Conservation (phyloP, 2,113 vertebrate genomes). For the Paralichthys olivaceus region DNA sequence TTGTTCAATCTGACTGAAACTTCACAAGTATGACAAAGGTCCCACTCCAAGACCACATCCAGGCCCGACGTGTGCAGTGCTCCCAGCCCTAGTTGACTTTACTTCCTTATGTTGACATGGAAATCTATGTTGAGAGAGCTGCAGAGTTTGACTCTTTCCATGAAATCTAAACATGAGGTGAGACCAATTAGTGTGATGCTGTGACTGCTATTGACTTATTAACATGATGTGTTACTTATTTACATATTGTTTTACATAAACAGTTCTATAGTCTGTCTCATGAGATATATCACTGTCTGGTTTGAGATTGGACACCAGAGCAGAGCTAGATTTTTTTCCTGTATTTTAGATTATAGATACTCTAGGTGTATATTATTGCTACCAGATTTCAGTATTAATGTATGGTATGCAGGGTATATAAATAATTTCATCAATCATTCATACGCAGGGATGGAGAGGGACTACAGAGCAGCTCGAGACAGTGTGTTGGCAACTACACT, state of each 20-base stretch:
- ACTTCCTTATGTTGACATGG: neutral
- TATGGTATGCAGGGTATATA: neutral
- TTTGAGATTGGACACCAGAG: neutral
- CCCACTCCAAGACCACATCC: no score
- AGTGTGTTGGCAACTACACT: neutral
- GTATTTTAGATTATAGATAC: neutral
- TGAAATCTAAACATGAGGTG: neutral
- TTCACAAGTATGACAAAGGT: no score
- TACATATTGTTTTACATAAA: neutral
- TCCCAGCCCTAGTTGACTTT: neutral
- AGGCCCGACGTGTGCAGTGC: no score
- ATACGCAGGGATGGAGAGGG: neutral
- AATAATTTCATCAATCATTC: conserved; percentile 33
- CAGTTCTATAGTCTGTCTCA: neutral
- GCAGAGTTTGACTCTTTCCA: neutral
- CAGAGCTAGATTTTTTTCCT: neutral
- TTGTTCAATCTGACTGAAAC: no score
- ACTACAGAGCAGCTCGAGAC: conserved; percentile 11
- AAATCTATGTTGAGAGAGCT: neutral
- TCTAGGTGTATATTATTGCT: neutral
- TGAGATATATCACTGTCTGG: neutral
- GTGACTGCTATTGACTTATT: conserved; percentile 6
- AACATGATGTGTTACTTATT: neutral
- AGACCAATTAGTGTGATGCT: neutral
- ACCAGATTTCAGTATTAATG: conserved; percentile 10